phyloP scores from a whole-genome alignment of 2,797 vertebrate species.

The Liparis tanakae region DNA sequence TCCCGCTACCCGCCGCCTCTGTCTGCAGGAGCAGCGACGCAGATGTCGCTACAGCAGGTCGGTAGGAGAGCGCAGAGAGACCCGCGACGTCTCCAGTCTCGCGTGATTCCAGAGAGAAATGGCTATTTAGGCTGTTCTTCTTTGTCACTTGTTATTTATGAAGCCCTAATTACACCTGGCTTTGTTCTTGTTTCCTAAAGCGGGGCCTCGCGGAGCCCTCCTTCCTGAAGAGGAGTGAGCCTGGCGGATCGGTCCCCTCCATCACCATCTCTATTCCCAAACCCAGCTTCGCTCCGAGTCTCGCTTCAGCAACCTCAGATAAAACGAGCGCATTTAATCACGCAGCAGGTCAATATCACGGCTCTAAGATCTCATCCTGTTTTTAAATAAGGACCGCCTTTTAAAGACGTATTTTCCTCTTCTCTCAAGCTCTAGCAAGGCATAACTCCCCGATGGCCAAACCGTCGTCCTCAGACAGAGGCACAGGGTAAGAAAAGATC shows the following conservation, averaged over 20 bases:
- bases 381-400: background rate
- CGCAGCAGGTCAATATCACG: conserved; percentile 45
- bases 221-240: conserved; percentile 79
- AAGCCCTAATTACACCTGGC: background rate
- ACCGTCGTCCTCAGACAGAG: conserved; percentile 78
- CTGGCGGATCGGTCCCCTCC: conserved; percentile 58
- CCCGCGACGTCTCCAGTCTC: background rate
- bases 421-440: conserved; percentile 71
- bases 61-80: background rate
- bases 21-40: conserved; percentile 58
- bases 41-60: conserved; percentile 80
- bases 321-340: conserved; percentile 60
- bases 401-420: background rate
- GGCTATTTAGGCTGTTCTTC: background rate
- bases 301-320: conserved; percentile 56
- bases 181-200: conserved; percentile 51
- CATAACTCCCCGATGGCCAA: conserved; percentile 78
- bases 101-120: background rate
- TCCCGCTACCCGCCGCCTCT: conserved; percentile 76
- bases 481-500: conserved; percentile 73
- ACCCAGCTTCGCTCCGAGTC: conserved; percentile 60
- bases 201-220: conserved; percentile 73
- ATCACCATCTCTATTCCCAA: conserved; percentile 77
- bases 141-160: background rate
- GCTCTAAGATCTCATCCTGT: background rate